phyloP scores from a whole-genome alignment of 2,888 invertebrate species.

The Agriopis leucophaearia region DNA sequence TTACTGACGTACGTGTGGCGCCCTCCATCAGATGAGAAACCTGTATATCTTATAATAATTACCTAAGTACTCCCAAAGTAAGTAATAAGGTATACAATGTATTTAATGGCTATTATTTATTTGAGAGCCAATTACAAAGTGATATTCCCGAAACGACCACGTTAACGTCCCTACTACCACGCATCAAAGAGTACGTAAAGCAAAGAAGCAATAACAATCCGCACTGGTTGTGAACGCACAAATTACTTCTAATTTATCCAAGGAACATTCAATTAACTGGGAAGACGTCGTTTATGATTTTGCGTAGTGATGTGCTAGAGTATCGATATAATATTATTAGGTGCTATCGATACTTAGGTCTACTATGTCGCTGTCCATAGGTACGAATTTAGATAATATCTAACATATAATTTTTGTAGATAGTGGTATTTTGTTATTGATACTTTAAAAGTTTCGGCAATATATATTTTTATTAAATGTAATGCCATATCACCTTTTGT shows the following conservation, averaged over 20 bases:
- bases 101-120: slow-evolving; percentile 16
- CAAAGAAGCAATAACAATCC: slow-evolving; percentile 67
- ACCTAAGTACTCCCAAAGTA: neutral
- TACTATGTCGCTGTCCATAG: too few relatives aligned
- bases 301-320: slow-evolving; percentile 21
- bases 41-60: neutral
- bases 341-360: too few relatives aligned
- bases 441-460: too few relatives aligned
- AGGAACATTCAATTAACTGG: slow-evolving; percentile 74
- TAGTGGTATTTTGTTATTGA: too few relatives aligned
- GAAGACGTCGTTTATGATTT: slow-evolving; percentile 53
- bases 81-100: neutral
- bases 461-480: too few relatives aligned
- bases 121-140: slow-evolving; percentile 17
- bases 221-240: slow-evolving; percentile 59
- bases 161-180: slow-evolving; percentile 32
- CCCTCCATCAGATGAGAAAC: neutral
- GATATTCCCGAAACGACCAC: slow-evolving; percentile 16
- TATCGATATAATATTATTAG: neutral
- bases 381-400: too few relatives aligned
- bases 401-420: too few relatives aligned
- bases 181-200: slow-evolving; percentile 58
- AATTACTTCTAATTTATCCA: slow-evolving; percentile 72
- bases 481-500: too few relatives aligned
- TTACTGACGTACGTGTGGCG: neutral